These are phyloP conservation scores for Phyllotis vaccarum DNA, from an alignment of 2,797 vertebrate genomes.

Conservation along the genomic window DNA sequence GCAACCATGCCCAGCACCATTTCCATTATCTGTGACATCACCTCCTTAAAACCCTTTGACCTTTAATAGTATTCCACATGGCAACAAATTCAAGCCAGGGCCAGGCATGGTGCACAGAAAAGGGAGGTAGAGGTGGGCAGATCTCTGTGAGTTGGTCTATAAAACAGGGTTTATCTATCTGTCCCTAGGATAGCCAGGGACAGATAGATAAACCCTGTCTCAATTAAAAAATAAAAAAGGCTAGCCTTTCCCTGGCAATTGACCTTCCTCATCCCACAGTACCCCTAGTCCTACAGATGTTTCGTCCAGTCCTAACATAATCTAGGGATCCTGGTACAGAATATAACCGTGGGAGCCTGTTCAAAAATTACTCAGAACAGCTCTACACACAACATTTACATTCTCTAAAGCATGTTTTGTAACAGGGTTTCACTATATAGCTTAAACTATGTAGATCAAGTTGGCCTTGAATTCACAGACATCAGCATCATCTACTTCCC, in stretches of 20 bases:
- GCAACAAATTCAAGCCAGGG: not conserved
- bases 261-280: not conserved
- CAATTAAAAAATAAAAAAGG: not conserved
- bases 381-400: not conserved
- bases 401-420: not conserved
- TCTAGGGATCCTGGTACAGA: not conserved
- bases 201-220: not conserved
- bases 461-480: not conserved
- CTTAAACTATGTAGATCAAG: not conserved
- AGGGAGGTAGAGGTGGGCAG: not conserved
- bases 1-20: not conserved
- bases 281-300: not conserved
- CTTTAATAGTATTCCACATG: not conserved
- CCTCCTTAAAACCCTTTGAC: not conserved
- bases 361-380: slow-evolving; percentile 21
- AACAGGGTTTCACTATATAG: not conserved
- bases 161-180: not conserved
- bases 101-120: not conserved
- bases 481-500: not conserved
- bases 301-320: not conserved
- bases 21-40: not conserved
- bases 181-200: not conserved
- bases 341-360: not conserved
- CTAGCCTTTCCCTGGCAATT: slow-evolving; percentile 21
- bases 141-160: not conserved